Percentiles rank a stretch among this genome's conserved stretches.
These are phyloP conservation scores for Heliconius erato DNA, from an alignment of 2,888 invertebrate genomes.

Conservation along the genomic window DNA sequence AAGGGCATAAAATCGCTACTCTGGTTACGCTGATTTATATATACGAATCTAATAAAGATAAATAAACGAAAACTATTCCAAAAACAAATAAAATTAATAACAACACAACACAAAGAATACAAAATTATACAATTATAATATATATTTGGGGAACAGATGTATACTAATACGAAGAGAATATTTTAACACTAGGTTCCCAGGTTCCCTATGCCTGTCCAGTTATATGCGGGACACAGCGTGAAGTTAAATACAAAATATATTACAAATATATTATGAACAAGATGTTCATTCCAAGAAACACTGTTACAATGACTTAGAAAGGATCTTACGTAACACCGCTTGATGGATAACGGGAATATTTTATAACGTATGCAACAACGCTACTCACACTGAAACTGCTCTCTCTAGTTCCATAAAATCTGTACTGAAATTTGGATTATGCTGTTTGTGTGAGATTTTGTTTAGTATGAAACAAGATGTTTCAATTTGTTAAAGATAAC, in stretches of 20 bases:
- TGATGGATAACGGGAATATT: conserved; percentile 26
- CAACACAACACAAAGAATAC: too few species aligned
- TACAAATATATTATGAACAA: neutral
- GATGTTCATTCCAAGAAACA: neutral
- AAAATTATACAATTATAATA: neutral
- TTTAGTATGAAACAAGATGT: neutral
- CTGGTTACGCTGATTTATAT: too few species aligned
- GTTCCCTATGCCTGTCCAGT: too few species aligned
- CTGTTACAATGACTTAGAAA: neutral
- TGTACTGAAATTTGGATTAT: neutral
- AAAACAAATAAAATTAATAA: too few species aligned
- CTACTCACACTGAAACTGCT: neutral
- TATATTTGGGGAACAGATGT: neutral
- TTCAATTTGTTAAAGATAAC: neutral
- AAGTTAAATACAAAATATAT: too few species aligned
- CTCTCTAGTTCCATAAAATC: conserved; percentile 12
- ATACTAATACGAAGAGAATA: too few species aligned
- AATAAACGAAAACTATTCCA: too few species aligned
- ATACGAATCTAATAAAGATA: too few species aligned
- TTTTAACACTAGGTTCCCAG: too few species aligned
- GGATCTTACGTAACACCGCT: conserved; percentile 5
- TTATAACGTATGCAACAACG: conserved; percentile 17
- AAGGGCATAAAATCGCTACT: too few species aligned
- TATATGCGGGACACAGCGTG: too few species aligned
- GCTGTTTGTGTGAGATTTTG: neutral